phyloP scores from a whole-genome alignment of 2,888 invertebrate genomes.

The Stratiomys singularior region DNA sequence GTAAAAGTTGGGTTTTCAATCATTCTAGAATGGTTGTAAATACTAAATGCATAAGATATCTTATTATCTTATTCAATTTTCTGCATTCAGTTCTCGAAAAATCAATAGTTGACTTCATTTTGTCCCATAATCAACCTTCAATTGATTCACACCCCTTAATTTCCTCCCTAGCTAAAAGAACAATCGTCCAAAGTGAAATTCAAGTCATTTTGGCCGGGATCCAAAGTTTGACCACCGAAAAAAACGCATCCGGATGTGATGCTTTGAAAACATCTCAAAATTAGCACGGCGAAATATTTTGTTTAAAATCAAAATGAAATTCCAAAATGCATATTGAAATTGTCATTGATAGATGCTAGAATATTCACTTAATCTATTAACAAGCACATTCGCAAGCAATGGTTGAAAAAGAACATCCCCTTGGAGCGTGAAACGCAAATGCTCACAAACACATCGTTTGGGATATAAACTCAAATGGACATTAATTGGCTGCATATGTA shows the following conservation, averaged over 20 bases:
- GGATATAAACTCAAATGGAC: neutral
- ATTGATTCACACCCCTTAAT: too few relatives aligned
- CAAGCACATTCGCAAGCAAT: slow-evolving; percentile 18
- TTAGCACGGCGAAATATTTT: neutral
- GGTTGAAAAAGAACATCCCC: neutral
- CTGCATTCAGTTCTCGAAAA: too few relatives aligned
- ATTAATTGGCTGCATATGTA: neutral
- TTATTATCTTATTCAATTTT: too few relatives aligned
- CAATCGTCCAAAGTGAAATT: neutral
- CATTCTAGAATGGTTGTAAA: too few relatives aligned
- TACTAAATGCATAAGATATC: too few relatives aligned
- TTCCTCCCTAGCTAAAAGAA: too few relatives aligned
- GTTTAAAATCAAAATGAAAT: neutral
- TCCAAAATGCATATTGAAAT: neutral
- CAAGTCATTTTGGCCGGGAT: neutral
- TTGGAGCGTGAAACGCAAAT: neutral
- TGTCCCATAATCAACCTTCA: too few relatives aligned
- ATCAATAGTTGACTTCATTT: too few relatives aligned
- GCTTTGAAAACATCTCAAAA: neutral
- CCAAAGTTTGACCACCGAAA: neutral
- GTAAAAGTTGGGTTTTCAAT: too few relatives aligned
- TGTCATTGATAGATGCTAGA: neutral
- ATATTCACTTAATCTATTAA: neutral
- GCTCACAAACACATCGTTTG: neutral
- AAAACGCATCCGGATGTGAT: neutral